A percentile compares a stretch with the other conserved stretches of the same genome.
phyloP scores from a whole-genome alignment of 2,888 invertebrate species.

The Thyatira batis region DNA sequence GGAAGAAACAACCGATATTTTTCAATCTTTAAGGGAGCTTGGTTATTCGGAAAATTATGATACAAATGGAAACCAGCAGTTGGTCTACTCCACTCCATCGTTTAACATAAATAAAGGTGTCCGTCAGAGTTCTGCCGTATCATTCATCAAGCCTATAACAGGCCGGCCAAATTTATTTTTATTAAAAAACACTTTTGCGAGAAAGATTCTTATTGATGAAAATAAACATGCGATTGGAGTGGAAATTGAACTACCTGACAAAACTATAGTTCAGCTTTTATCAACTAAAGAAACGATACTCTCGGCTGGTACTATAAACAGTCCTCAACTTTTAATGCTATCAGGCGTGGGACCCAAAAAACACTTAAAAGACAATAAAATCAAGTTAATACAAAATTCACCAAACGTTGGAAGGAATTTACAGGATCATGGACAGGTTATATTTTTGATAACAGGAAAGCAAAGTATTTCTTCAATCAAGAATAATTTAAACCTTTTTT shows the following conservation, averaged over 20 bases:
- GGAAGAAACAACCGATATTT: slow-evolving; percentile 55
- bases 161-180: slow-evolving; percentile 38
- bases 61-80: slow-evolving; percentile 34
- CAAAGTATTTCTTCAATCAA: slow-evolving; percentile 21
- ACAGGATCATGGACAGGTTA: slow-evolving; percentile 49
- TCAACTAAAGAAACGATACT: slow-evolving; percentile 46
- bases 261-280: slow-evolving; percentile 18
- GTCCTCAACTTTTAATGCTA: slow-evolving; percentile 51
- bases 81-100: slow-evolving; percentile 33
- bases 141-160: slow-evolving; percentile 38
- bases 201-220: slow-evolving; percentile 34
- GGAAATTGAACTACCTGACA: slow-evolving; percentile 25
- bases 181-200: slow-evolving; percentile 39
- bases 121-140: slow-evolving; percentile 40
- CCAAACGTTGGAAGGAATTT: slow-evolving; percentile 50
- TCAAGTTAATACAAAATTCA: slow-evolving; percentile 34
- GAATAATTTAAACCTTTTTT: slow-evolving; percentile 28
- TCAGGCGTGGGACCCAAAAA: slow-evolving; percentile 51
- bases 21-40: slow-evolving; percentile 37
- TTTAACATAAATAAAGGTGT: slow-evolving; percentile 28
- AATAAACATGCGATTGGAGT: slow-evolving; percentile 38
- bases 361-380: slow-evolving; percentile 37
- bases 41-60: slow-evolving; percentile 37
- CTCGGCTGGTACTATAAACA: slow-evolving; percentile 49
- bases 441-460: slow-evolving; percentile 37